Evolutionary conservation across 2,113 vertebrate genomes (phyloP), one percentile per base, ranked within the genome.

Genomic region (Platichthys flesus): DNA sequence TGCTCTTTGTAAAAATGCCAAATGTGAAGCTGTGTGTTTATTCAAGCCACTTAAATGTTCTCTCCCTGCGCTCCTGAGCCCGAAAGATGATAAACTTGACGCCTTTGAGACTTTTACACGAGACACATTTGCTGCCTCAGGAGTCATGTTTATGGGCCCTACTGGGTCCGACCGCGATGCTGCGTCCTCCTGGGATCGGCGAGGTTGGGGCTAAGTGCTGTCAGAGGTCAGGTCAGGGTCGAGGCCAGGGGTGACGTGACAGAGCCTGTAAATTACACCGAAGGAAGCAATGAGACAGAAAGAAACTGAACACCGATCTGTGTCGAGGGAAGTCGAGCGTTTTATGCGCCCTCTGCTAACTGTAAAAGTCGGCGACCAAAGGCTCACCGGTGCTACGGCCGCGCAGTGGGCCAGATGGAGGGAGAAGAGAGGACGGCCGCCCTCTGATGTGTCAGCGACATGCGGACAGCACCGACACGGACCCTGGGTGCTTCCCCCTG

Each of bases 251-350:
- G 23, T 79, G 74, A 78, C 47, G 42, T 70, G 78, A 64, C 76
- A 63, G 61, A 16, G 40, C 68, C 76, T 83, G 67, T 91, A 90
- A 91, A 91, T 93, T 83, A 86, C 67, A 76, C 20, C 37, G 54
- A 78, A 81, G 76, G 74, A 65, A 84, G 78, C 68, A 64, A 59
- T 35, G 70, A 81, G 77, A 78, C 64, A 82, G 65, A 74, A 67
- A 71, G 72, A 81, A 76, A 76, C 71, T 57, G 74, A 82, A 82
- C 67, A 69, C 68, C 76, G 73, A 45, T 83, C 66, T 83, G 69
- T 37, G 24, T 31, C 12, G 71, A 42, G 80, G 79, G 59, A 85
- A 85, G 77, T 78, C 66, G 13, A 78, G 79, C 66, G 42, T 84
- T 91, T 90, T 80, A 87, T 79, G 70, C 60, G 21, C 47, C 85